Evolutionary conservation across 2,113 vertebrate genomes (phyloP).

Genomic region (Caloenas nicobarica): DNA sequence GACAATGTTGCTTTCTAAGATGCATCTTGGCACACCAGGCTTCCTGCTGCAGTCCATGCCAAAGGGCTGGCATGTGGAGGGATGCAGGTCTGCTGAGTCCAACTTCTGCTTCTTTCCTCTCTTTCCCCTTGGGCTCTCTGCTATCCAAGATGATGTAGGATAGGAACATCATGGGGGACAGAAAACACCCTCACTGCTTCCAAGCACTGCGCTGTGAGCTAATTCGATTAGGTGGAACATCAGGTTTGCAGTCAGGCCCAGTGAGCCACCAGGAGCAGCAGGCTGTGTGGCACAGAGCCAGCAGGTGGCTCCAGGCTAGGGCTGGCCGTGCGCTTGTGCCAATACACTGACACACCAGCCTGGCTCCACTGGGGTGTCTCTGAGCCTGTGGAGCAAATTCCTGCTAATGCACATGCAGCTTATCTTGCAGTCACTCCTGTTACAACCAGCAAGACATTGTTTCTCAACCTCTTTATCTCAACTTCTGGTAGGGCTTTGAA

Average conservation of each 20-base stretch:
- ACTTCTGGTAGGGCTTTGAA: neutral
- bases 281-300: neutral
- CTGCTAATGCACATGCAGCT: neutral
- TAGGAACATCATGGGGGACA: neutral
- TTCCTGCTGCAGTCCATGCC: neutral
- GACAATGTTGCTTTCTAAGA: neutral
- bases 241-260: neutral
- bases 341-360: neutral
- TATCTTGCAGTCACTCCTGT: neutral
- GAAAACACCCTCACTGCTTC: neutral
- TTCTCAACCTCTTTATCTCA: neutral
- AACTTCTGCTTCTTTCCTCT: neutral
- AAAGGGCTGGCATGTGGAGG: accelerated
- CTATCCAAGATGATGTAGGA: neutral
- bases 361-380: neutral
- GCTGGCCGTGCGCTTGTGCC: neutral
- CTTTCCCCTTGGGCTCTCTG: neutral
- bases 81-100: neutral
- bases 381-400: neutral
- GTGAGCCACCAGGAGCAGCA: neutral
- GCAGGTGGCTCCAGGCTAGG: neutral
- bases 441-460: neutral
- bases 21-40: neutral
- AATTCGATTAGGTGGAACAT: neutral
- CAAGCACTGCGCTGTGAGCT: neutral